Evolutionary conservation across 1,140 invertebrate genomes (phyloP).

Genomic region (Notospermus geniculatus): DNA sequence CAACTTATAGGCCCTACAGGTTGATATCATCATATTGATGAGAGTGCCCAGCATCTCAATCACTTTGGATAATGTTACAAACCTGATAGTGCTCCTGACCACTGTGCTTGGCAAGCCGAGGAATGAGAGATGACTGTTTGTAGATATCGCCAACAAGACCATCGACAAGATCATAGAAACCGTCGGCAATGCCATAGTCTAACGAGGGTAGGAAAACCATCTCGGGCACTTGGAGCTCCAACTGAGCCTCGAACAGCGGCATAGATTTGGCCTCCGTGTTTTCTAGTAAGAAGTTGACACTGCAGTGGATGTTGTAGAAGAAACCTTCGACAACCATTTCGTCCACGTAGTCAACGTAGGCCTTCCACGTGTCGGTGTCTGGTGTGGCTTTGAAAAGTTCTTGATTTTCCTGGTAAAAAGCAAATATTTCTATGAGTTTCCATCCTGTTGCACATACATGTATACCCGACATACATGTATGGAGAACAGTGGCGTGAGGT

Average conservation of each 20-base stretch:
- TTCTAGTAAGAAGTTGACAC: constrained; percentile 83
- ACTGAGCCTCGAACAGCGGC: constrained; percentile 78
- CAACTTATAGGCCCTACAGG: too few species aligned
- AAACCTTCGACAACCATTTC: constrained; percentile 78
- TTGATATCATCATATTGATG: too few species aligned
- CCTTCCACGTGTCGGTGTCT: constrained; percentile 70
- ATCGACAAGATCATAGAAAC: constrained; percentile 74
- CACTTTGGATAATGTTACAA: too few species aligned
- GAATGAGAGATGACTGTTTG: constrained; percentile 74
- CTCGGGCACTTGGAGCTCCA: constrained; percentile 76
- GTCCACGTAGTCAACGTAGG: constrained; percentile 85
- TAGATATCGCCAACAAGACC: constrained; percentile 79
- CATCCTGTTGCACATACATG: too few species aligned
- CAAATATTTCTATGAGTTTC: not conserved
- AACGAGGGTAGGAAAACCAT: constrained; percentile 73
- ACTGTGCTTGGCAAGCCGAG: constrained; percentile 60
- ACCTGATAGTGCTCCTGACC: constrained; percentile 55
- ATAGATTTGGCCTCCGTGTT: constrained; percentile 81
- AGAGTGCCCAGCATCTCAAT: too few species aligned
- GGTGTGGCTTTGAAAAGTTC: constrained; percentile 72
- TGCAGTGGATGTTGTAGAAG: constrained; percentile 68
- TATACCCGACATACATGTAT: too few species aligned
- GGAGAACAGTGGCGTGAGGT: too few species aligned
- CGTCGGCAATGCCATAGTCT: constrained; percentile 71
- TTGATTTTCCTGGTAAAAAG: constrained; percentile 68